Evolutionary conservation across 2,113 vertebrate genomes (phyloP).

Genomic region (Aldabrachelys gigantea): DNA sequence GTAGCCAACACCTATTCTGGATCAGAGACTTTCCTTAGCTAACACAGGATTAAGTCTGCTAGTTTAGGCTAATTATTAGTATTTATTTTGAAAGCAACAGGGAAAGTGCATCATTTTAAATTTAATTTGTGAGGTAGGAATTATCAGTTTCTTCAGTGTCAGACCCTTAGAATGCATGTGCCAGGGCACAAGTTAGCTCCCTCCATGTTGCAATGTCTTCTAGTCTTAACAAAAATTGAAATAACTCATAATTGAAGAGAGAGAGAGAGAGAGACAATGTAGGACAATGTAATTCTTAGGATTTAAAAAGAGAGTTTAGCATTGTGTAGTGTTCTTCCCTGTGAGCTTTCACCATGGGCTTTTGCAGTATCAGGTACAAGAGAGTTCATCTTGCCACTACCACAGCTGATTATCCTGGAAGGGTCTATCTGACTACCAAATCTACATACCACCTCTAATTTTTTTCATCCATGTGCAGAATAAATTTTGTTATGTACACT

Average conservation of each 20-base stretch:
- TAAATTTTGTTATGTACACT: no score
- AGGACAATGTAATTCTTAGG: not conserved
- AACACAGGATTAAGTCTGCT: not conserved
- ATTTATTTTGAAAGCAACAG: not conserved
- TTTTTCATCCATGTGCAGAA: no score
- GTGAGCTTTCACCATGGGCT: not conserved
- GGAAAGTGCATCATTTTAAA: not conserved
- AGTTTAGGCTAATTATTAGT: not conserved
- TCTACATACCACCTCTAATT: not conserved
- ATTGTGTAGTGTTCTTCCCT: not conserved
- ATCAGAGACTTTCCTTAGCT: slow-evolving; percentile 23
- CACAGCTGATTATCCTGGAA: not conserved
- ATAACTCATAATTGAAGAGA: not conserved
- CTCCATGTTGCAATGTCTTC: not conserved
- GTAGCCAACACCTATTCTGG: not conserved
- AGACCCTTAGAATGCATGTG: not conserved
- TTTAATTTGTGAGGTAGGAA: not conserved
- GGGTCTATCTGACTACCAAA: not conserved
- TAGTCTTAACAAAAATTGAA: not conserved
- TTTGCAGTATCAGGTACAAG: not conserved
- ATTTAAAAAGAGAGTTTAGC: not conserved
- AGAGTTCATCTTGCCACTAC: not conserved
- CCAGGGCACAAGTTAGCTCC: not conserved
- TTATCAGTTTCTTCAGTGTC: not conserved
- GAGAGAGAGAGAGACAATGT: no score